These are phyloP conservation scores for Neopipo cinnamomea DNA, from an alignment of 2,113 vertebrate genomes.

Conservation along the genomic window DNA sequence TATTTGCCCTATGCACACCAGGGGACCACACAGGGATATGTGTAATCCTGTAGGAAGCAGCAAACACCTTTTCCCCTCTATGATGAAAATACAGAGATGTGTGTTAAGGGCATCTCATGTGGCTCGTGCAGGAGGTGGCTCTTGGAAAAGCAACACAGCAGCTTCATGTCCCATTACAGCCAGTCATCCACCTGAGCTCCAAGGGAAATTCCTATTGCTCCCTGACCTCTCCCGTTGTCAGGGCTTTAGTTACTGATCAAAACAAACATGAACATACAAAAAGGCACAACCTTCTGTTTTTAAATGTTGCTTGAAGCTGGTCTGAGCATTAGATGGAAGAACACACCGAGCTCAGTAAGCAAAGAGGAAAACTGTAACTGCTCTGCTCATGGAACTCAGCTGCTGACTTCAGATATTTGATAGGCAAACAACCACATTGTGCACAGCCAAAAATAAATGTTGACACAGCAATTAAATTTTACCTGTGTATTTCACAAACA, in stretches of 20 bases:
- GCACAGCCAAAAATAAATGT: not conserved
- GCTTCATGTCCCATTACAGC: not conserved
- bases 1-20: not conserved
- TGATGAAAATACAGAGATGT: not conserved
- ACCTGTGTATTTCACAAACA: conserved; percentile 14
- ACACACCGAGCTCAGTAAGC: not conserved
- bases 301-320: not conserved
- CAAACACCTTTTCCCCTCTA: not conserved
- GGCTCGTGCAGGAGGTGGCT: not conserved
- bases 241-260: not conserved
- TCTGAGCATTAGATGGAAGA: not conserved
- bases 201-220: not conserved
- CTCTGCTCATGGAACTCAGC: not conserved
- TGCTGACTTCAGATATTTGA: not conserved
- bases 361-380: not conserved
- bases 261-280: not conserved
- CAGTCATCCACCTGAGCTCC: not conserved
- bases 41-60: not conserved
- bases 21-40: not conserved
- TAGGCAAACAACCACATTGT: not conserved
- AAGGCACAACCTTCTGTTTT: not conserved
- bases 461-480: conserved; percentile 27
- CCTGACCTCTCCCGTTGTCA: not conserved
- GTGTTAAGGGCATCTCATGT: not conserved
- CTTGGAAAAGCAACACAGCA: not conserved